A percentile compares a stretch with the other conserved stretches of the same genome.
Conservation (phyloP, 2,888 invertebrate species). For the Agrochola circellaris region DNA sequence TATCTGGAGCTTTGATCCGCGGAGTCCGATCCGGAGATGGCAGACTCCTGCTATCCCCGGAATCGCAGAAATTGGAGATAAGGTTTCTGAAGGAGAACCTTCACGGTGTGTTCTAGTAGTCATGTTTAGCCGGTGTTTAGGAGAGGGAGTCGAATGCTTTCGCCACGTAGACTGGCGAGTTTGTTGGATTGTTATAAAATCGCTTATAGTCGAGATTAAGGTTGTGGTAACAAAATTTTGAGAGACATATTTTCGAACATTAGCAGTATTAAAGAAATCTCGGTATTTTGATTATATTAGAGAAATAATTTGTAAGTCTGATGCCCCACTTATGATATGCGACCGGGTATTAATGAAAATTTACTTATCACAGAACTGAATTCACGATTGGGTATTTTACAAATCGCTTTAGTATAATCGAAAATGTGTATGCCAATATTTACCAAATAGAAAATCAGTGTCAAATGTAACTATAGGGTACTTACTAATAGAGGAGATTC, state of each 20-base stretch:
- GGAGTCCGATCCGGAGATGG: conserved; percentile 88
- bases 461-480: conserved; percentile 89
- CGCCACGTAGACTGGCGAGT: conserved; percentile 79
- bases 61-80: conserved; percentile 79
- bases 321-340: conserved; percentile 80
- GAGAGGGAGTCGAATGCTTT: conserved; percentile 75
- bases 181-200: conserved; percentile 87
- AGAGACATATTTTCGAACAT: conserved; percentile 89
- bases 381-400: conserved; percentile 75
- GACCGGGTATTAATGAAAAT: conserved; percentile 66
- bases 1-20: conserved; percentile 89
- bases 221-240: conserved; percentile 89
- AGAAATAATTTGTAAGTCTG: conserved; percentile 83
- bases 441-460: conserved; percentile 82
- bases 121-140: conserved; percentile 78
- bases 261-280: conserved; percentile 85
- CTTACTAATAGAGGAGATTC: conserved; percentile 83
- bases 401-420: conserved; percentile 75
- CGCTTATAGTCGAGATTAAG: conserved; percentile 87
- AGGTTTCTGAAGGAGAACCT: conserved; percentile 58
- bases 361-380: conserved; percentile 75
- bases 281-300: conserved; percentile 86
- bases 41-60: conserved; percentile 80
- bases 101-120: conserved; percentile 77
- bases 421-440: conserved; percentile 78